Evolutionary conservation across 2,888 invertebrate genomes (phyloP).

Genomic region (Ochropleura plecta): DNA sequence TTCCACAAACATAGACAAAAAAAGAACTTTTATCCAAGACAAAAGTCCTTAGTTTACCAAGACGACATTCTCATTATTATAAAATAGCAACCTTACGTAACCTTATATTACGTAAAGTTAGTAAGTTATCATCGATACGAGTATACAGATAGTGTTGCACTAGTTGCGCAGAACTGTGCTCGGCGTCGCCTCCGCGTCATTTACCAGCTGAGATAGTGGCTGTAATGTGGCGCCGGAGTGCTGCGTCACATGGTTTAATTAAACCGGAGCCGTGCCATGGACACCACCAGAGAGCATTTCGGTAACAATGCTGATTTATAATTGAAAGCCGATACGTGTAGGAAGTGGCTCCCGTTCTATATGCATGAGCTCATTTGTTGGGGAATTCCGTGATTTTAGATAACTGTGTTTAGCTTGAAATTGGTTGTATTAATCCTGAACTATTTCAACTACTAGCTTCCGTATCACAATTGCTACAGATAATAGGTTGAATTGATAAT

Average conservation of each 20-base stretch:
- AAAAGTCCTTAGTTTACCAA: not conserved
- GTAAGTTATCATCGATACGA: conserved; percentile 15
- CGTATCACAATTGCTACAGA: not conserved
- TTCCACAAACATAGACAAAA: not conserved
- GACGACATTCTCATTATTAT: not conserved
- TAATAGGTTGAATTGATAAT: not conserved
- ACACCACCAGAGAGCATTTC: conserved; percentile 54
- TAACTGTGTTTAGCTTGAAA: conserved; percentile 42
- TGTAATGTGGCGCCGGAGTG: conserved; percentile 56
- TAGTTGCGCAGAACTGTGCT: conserved; percentile 36
- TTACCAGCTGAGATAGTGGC: conserved; percentile 64
- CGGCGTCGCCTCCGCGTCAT: conserved; percentile 56
- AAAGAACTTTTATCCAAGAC: not conserved
- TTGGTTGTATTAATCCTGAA: conserved; percentile 21
- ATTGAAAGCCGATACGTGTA: conserved; percentile 66
- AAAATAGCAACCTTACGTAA: not conserved
- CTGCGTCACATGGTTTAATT: conserved; percentile 68
- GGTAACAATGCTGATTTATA: conserved; percentile 64
- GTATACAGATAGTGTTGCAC: conserved; percentile 20
- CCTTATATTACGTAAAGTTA: not conserved
- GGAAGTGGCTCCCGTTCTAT: conserved; percentile 57
- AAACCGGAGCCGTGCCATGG: conserved; percentile 60
- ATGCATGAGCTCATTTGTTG: conserved; percentile 61
- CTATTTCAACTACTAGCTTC: conserved; percentile 13
- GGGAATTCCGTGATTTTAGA: conserved; percentile 47